Evolutionary conservation across 2,888 invertebrate genomes (phyloP), one percentile per base, ranked within the genome.

Genomic region (Macropis europaea): DNA sequence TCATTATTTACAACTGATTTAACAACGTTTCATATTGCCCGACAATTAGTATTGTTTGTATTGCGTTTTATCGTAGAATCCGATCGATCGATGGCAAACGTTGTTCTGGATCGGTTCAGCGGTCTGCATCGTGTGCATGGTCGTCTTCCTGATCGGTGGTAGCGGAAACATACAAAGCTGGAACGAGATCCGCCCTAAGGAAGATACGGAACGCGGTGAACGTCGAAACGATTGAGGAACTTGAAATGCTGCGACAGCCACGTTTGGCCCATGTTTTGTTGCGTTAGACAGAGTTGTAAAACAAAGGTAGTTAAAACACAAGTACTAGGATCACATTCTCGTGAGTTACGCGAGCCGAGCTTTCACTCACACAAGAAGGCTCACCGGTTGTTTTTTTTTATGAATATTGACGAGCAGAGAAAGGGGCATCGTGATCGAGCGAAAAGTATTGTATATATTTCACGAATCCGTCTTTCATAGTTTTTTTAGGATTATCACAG

Each of bases 101-200:
- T 76, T 90, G 2, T 90, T 90, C 64, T 87, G 88, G 81, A 88
- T 90, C 52, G 90, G 90, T 5, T 89, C 88, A 2, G 77, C 60
- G 0, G 85, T 90, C 0, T 88, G 86, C 47, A 86, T 90, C 17
- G 17, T 68, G 0, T 84, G 85, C 52, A 90, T 90, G 82, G 3
- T 89, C 3, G 48, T 90, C 45, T 91, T 90, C 63, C 75, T 90
- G 2, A 34, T 87, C 5, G 89, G 90, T 40, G 90, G 90, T 45
- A 88, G 88, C 24, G 90, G 88, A 28, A 80, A 90, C 40, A 83
- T 89, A 42, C 91, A 91, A 59, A 70, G 77, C 3, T 91, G 90
- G 90, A 91, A 90, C 47, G 86, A 88, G 1, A n/a, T 76, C 17
- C 40, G 13, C 7, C 5, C 28, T 0, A 28, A 30, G 1, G 11